phyloP scores from a whole-genome alignment of 92 coral and sea anemone species.

The Phenganax stokvisi region DNA sequence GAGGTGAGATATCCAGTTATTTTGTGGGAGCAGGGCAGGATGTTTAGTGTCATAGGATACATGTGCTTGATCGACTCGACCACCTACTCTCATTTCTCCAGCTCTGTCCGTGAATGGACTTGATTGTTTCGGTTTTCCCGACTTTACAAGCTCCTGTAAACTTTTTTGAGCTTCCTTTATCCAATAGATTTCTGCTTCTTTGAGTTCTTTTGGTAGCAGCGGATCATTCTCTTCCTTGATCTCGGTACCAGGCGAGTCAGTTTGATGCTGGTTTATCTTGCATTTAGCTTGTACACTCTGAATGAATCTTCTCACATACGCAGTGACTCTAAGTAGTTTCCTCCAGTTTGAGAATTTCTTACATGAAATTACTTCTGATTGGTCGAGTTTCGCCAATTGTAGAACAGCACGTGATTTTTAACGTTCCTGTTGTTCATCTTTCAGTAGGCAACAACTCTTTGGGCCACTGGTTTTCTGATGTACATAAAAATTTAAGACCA shows the following conservation, averaged over 20 bases:
- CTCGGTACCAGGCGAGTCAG: background rate
- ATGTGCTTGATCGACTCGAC: slow-evolving; percentile 19
- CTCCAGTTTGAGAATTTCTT: background rate
- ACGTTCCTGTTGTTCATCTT: slow-evolving; percentile 43
- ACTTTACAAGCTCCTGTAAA: slow-evolving; percentile 24
- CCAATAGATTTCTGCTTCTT: slow-evolving; percentile 36
- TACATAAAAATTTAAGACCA: background rate
- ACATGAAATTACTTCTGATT: slow-evolving; percentile 36
- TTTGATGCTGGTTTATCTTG: background rate
- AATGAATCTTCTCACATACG: slow-evolving; percentile 44
- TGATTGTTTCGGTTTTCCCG: slow-evolving; percentile 28
- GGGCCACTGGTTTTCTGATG: background rate
- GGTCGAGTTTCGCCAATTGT: slow-evolving; percentile 1
- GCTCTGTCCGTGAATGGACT: slow-evolving; percentile 18
- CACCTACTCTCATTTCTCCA: slow-evolving; percentile 36
- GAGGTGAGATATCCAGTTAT: background rate
- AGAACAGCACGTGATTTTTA: slow-evolving; percentile 13
- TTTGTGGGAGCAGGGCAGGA: background rate
- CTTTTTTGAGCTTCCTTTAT: slow-evolving; percentile 29
- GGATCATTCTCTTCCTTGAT: slow-evolving; percentile 8
- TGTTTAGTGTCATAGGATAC: background rate
- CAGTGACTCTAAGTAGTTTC: slow-evolving; percentile 8
- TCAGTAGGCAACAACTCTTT: slow-evolving; percentile 1
- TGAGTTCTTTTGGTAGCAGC: background rate
- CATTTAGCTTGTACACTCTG: slow-evolving; percentile 14